These are phyloP conservation scores for Drosophila suzukii DNA, from an alignment of 1,140 invertebrate species.

Conservation along the genomic window DNA sequence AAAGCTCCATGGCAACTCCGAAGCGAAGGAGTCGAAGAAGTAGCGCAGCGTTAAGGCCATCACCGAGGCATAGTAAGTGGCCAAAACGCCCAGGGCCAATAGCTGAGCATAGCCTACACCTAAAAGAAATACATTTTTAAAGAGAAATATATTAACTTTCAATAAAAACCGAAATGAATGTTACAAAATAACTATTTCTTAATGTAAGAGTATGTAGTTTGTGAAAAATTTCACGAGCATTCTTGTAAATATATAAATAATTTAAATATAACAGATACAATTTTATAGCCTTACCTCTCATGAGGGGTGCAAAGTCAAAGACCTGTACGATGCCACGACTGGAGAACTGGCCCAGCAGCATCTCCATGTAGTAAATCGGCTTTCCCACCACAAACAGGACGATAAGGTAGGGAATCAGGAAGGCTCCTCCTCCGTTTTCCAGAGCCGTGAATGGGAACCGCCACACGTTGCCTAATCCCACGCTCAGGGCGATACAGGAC, in stretches of 20 bases:
- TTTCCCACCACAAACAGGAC: conserved; percentile 93
- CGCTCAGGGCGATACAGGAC: conserved; percentile 95
- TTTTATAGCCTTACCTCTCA: conserved; percentile 86
- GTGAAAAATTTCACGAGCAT: too few relatives aligned
- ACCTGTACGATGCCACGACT: conserved; percentile 89
- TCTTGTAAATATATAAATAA: too few relatives aligned
- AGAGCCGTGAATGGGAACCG: conserved; percentile 93
- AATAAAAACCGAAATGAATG: not conserved
- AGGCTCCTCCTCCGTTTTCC: conserved; percentile 91
- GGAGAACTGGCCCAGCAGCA: conserved; percentile 91
- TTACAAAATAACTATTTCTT: too few relatives aligned
- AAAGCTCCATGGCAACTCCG: conserved; percentile 87
- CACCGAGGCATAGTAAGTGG: conserved; percentile 90
- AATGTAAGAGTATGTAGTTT: too few relatives aligned
- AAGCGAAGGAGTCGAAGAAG: conserved; percentile 87
- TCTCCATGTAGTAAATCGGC: conserved; percentile 96
- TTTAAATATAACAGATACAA: not conserved
- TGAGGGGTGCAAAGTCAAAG: conserved; percentile 86
- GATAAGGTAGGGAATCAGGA: conserved; percentile 93
- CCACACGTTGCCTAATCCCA: conserved; percentile 90
- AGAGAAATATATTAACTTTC: not conserved
- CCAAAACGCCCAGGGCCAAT: conserved; percentile 88
- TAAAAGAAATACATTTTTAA: conserved; percentile 59
- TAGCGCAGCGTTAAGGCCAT: conserved; percentile 91
- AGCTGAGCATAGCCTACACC: conserved; percentile 92